Evolutionary conservation across 2,113 vertebrate genomes (phyloP), one percentile per base, ranked within the genome.

Genomic region (Ammospiza nelsoni): DNA sequence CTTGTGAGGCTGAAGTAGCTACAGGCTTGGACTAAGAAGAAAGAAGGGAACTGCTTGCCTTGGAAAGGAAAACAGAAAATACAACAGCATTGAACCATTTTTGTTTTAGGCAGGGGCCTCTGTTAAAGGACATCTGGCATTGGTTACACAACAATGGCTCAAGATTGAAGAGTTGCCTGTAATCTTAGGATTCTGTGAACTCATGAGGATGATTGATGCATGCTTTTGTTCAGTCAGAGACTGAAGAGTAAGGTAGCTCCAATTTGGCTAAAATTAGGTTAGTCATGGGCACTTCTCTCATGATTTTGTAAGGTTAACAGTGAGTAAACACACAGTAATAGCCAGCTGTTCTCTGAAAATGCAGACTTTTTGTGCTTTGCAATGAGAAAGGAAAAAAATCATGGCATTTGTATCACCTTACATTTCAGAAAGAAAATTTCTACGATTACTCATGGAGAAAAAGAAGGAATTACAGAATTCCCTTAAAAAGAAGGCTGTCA

Each of bases 221-320:
- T 65, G 37, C 19, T 77, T 95, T 84, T 90, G 65, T 88, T 91
- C 65, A 39, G 78, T 46, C 61, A 79, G 51, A 76, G 31, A 76
- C 55, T 66, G 57, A 89, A 92, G 9, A 90, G 41, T 15, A 94
- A 92, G 27, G 51, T 51, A 84, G 52, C n/a, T 91, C 57, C 58
- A 82, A 65, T 89, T 79, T 11, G 29, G 74, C 58, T 94, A 90
- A 93, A 89, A 92, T 80, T 33, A 62, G 35, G 28, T 82, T 92
- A 94, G 78, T 84, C 89, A 37, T 44, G 28, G 41, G 63, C 74
- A 76, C 59, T 61, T 66, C 41, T 24, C n/a, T 81, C 65, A 14
- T 68, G 46, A 59, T 69, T 92, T 79, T 67, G 19, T 87, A 57
- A 63, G 73, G 54, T 66, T 90, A 81, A 66, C 35, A 71, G 43